Evolutionary conservation across 2,113 vertebrate species (phyloP).

Genomic region (Procavia capensis): DNA sequence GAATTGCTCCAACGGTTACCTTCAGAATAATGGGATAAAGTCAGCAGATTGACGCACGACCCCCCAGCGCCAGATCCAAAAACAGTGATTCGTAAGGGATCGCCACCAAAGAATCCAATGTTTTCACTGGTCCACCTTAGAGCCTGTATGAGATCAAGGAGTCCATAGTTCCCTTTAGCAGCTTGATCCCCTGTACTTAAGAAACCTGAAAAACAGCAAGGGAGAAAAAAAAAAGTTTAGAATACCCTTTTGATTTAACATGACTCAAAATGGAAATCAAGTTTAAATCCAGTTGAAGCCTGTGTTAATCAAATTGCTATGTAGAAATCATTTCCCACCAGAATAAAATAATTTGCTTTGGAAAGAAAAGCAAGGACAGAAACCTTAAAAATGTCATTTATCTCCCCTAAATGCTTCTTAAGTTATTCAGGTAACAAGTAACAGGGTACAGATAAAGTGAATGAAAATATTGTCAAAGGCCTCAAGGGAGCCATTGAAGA

Average conservation of each 20-base stretch:
- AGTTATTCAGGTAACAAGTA: slow-evolving; percentile 14
- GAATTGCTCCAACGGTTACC: slow-evolving; percentile 99
- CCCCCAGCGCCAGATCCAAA: slow-evolving; percentile 99
- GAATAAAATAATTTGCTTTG: slow-evolving; percentile 11
- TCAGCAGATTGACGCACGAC: slow-evolving; percentile 99
- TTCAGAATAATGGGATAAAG: slow-evolving; percentile 99
- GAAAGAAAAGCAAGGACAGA: background rate
- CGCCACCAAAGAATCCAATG: slow-evolving; percentile 98
- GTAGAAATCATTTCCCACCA: background rate
- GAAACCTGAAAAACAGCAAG: slow-evolving; percentile 91
- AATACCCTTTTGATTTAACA: background rate
- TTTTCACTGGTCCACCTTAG: slow-evolving; percentile 99
- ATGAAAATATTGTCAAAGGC: background rate
- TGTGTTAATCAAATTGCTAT: background rate
- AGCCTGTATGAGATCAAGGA: slow-evolving; percentile 98
- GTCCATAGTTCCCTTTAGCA: slow-evolving; percentile 98
- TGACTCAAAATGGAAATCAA: background rate
- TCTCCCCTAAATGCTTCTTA: background rate
- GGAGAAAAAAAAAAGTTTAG: slow-evolving; percentile 68
- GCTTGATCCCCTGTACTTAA: slow-evolving; percentile 99
- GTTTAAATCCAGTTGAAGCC: background rate
- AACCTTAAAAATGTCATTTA: background rate
- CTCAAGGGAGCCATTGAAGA: background rate
- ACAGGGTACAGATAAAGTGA: background rate
- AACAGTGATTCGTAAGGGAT: slow-evolving; percentile 98